A percentile compares a stretch with the other conserved stretches of the same genome.
These are phyloP conservation scores for Ellobium chinense DNA, from an alignment of 2,888 invertebrate genomes.

Conservation along the genomic window DNA sequence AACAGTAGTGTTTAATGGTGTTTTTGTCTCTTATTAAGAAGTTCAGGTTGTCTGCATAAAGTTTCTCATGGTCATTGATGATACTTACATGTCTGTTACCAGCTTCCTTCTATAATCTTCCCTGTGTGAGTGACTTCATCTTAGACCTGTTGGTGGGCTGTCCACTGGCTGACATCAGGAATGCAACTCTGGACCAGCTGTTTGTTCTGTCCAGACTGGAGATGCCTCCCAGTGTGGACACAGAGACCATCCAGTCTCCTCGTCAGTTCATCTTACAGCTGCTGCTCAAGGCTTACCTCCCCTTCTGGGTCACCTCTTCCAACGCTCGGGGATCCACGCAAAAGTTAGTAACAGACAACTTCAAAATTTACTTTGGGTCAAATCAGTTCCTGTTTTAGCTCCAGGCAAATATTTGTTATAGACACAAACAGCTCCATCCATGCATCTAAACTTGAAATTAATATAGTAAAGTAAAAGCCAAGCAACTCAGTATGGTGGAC, in stretches of 20 bases:
- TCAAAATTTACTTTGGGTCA: too few relatives aligned
- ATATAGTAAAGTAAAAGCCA: too few relatives aligned
- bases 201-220: slow-evolving; percentile 75
- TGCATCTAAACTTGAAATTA: not conserved
- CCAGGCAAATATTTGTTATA: not conserved
- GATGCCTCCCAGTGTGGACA: slow-evolving; percentile 49
- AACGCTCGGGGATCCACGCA: slow-evolving; percentile 79
- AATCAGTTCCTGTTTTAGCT: not conserved
- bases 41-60: too few relatives aligned
- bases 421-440: not conserved
- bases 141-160: slow-evolving; percentile 80
- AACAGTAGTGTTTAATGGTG: too few relatives aligned
- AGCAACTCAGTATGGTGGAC: too few relatives aligned
- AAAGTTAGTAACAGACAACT: slow-evolving; percentile 61
- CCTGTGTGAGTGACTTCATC: slow-evolving; percentile 79
- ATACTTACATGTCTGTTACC: too few relatives aligned
- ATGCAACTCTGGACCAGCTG: slow-evolving; percentile 79
- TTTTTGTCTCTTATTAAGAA: too few relatives aligned
- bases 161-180: slow-evolving; percentile 76
- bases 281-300: slow-evolving; percentile 79
- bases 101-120: slow-evolving; percentile 79
- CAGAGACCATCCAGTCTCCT: slow-evolving; percentile 63
- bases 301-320: slow-evolving; percentile 80
- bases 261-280: slow-evolving; percentile 77
- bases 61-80: too few relatives aligned